Percentiles rank a stretch among this genome's conserved stretches.
Conservation (phyloP, 1,140 invertebrate genomes). For the Maniola jurtina region DNA sequence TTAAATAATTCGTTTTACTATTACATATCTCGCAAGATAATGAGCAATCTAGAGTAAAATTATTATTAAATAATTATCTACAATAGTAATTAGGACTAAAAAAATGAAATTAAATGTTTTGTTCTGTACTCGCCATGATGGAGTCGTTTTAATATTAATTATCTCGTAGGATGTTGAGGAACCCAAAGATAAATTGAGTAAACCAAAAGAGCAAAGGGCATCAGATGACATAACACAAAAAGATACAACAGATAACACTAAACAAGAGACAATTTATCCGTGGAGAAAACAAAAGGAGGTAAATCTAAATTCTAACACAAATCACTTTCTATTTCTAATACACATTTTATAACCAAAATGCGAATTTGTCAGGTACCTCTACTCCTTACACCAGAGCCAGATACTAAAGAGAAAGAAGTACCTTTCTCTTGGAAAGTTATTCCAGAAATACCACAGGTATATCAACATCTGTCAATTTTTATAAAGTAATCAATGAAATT, state of each 20-base stretch:
- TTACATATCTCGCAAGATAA: too few species aligned
- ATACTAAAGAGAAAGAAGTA: conserved; percentile 53
- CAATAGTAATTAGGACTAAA: background rate
- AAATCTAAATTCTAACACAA: conserved; percentile 17
- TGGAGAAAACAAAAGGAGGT: conserved; percentile 54
- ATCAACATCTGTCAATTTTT: conserved; percentile 20
- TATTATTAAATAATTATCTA: background rate
- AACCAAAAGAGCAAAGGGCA: conserved; percentile 21
- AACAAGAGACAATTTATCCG: conserved; percentile 42
- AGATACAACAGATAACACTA: conserved; percentile 34
- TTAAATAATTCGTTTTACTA: too few species aligned
- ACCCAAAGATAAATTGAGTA: conserved; percentile 14
- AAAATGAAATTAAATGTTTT: background rate
- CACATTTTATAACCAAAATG: background rate
- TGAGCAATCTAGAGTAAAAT: too few species aligned
- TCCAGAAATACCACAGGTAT: conserved; percentile 73
- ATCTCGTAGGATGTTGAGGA: conserved; percentile 20
- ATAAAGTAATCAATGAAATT: conserved; percentile 24
- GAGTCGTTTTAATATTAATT: background rate
- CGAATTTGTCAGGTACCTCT: conserved; percentile 50
- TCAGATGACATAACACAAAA: conserved; percentile 33
- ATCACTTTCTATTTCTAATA: background rate
- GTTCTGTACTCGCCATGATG: background rate
- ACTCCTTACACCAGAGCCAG: conserved; percentile 46
- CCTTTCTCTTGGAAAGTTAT: conserved; percentile 69